Base-by-base conservation (phyloP, 2,113 vertebrate species). In the Malaclemys terrapin region DNA sequence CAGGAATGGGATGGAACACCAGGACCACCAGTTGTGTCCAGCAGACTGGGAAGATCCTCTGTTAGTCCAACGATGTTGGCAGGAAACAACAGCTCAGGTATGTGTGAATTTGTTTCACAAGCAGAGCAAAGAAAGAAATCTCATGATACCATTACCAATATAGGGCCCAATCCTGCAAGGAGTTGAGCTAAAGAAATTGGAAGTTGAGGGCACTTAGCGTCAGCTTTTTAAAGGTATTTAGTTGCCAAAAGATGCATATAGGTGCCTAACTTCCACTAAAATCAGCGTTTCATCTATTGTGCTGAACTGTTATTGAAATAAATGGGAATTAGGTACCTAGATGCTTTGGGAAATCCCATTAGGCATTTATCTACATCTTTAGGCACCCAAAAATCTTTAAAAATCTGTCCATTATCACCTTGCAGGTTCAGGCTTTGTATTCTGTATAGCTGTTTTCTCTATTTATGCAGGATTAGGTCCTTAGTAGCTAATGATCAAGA, bases 1-100 rank as follows among this genome's bases (percentile, higher is more conserved):
- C 99, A 99, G 95, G 99, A 99, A 98, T 99, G 98, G 99, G 99
- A 99, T 27, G 98, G 98, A 96, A 98, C 98, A 1, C 98, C 99
- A 2, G 99, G 98, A 86, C 98, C 98, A 0, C 98, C 98, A 2
- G 98, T 98, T 97, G 97, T 98, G 72, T 98, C 99, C 91, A 99
- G 98, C 90, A 98, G 99, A 91, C 96, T 99, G 96, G 99, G 99
- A 90, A 98, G 99, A 87, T 99, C 99, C 17, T 99, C 99, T 3
- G 98, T 99, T 95, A 99, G 99, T 90, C 99, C 99, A 59, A 99
- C 99, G 78, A 98, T 99, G 98, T 93, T 98, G 91, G 96, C 97
- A 56, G 99, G 98, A 97, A 98, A 98, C 94, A 99, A 98, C 97
- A 99, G 98, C 97, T 99, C 98, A 97, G 99, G 99, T 99, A 97